Percentiles rank a stretch among this genome's conserved stretches.
phyloP scores from a whole-genome alignment of 2,888 invertebrate genomes.

The Pteria penguin region DNA sequence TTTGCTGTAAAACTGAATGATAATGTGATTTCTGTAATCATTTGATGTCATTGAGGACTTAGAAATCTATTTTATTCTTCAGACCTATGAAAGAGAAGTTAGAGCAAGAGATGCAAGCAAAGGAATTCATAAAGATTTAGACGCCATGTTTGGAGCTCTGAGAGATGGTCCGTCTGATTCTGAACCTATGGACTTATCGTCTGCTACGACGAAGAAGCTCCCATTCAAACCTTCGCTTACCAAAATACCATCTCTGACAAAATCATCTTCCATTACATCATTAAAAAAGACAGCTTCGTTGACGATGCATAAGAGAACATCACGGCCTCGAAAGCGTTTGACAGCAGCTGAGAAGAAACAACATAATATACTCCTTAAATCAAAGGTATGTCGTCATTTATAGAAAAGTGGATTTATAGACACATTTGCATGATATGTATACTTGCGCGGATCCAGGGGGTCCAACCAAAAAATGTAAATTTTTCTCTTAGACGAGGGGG shows the following conservation, averaged over 20 bases:
- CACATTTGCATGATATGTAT: no score
- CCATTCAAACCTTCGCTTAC: constrained; percentile 10
- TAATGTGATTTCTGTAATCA: no score
- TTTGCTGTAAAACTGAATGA: no score
- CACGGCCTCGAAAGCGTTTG: background rate
- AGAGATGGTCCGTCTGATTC: constrained; percentile 34
- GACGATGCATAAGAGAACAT: background rate
- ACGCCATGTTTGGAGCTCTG: constrained; percentile 58
- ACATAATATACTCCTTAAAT: constrained; percentile 4
- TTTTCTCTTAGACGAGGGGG: no score
- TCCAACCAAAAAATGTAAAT: no score
- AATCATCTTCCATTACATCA: constrained; percentile 17
- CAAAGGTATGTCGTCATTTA: constrained; percentile 4
- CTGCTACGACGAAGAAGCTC: constrained; percentile 9
- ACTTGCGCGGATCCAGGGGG: no score
- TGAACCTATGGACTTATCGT: constrained; percentile 8
- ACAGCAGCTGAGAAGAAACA: background rate
- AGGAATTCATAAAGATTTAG: constrained; percentile 59
- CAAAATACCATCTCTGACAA: constrained; percentile 32
- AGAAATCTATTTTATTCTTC: background rate
- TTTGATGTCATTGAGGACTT: no score
- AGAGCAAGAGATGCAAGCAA: constrained; percentile 48
- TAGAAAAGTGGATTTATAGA: no score
- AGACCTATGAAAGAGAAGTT: constrained; percentile 66
- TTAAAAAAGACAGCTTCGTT: constrained; percentile 16